Percentiles rank a stretch among this genome's conserved stretches.
These are phyloP conservation scores for Caenorhabditis briggsae DNA, from an alignment of 1,140 invertebrate species.

Conservation along the genomic window DNA sequence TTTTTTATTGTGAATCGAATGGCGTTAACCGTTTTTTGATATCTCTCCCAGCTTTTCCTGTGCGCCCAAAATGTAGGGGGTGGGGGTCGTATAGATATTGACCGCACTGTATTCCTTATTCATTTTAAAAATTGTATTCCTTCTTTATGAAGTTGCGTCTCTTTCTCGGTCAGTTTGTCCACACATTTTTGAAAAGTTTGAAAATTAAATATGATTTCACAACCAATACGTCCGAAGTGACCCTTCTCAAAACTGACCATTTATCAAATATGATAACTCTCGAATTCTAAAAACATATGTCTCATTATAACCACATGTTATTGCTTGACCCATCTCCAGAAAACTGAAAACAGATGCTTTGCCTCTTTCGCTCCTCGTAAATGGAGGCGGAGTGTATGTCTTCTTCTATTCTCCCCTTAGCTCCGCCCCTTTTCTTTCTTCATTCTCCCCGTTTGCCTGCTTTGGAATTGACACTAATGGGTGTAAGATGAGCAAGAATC, in stretches of 20 bases:
- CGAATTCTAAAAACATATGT: neutral
- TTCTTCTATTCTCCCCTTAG: neutral
- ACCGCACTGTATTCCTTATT: too few relatives aligned
- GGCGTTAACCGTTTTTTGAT: too few relatives aligned
- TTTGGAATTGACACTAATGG: neutral
- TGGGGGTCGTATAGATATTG: too few relatives aligned
- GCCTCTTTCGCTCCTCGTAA: neutral
- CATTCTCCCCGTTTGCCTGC: neutral
- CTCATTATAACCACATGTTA: conserved; percentile 9
- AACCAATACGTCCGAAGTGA: too few relatives aligned
- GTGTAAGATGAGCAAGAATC: conserved; percentile 13
- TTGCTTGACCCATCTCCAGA: neutral
- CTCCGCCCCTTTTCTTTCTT: neutral
- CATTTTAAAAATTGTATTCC: too few relatives aligned
- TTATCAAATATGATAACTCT: conserved; percentile 15
- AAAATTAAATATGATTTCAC: too few relatives aligned
- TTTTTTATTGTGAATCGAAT: too few relatives aligned
- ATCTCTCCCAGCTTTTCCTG: too few relatives aligned
- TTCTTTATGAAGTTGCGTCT: too few relatives aligned
- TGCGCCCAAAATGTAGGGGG: too few relatives aligned
- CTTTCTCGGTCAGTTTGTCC: too few relatives aligned
- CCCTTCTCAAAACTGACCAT: neutral
- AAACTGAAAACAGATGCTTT: conserved; percentile 32
- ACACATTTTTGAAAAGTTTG: too few relatives aligned
- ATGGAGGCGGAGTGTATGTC: neutral